Base-by-base conservation (phyloP, 1,140 invertebrate genomes). In the Diorhabda carinulata region DNA sequence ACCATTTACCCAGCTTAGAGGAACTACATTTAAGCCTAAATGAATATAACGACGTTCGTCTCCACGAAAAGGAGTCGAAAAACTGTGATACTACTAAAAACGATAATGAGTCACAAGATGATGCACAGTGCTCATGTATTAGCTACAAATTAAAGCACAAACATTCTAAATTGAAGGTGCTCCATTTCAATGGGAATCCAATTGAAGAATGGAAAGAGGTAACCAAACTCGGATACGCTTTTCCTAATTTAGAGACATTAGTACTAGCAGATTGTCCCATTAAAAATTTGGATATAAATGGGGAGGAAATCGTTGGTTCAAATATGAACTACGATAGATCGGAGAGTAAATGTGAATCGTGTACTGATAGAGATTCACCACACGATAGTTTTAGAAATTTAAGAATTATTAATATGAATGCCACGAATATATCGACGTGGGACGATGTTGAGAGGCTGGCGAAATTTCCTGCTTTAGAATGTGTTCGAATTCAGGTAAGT, bases 21-120 rank as follows among this genome's bases (percentile, higher is more conserved):
- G 95, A 98, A 82, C 84, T 98, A 43, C 95, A 97, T 81, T 81
- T 97, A 69, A 96, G 94, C 73, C 84, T 96, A 8, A 95, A 95
- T 80, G 90, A 94, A 74, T 96, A 94, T 80, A 86, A 85, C 9
- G 86, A 87, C 68, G 89, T 97, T 2, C 86, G 90, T 59, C 69
- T 81, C 40, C 77, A 75, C 63, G 70, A 70, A 45, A 25, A 74
- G 25, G 52, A 71, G 42, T 70, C 75, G 47, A 68, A 74, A 42
- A 70, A 76, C 70, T 5, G 80, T 78, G 66, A 72, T 10, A 25
- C 7, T 42, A 43, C 63, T 57, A 43, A 25, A 6, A 57, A 70
- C 58, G 70, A 73, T 43, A 67, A 72, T 56, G 47, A 65, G 57
- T 41, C 45, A 40, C 9, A 10, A 52, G 42, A 70, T 67, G 56